Conservation (phyloP, 2,113 vertebrate genomes). For the Ceyx melanurus region DNA sequence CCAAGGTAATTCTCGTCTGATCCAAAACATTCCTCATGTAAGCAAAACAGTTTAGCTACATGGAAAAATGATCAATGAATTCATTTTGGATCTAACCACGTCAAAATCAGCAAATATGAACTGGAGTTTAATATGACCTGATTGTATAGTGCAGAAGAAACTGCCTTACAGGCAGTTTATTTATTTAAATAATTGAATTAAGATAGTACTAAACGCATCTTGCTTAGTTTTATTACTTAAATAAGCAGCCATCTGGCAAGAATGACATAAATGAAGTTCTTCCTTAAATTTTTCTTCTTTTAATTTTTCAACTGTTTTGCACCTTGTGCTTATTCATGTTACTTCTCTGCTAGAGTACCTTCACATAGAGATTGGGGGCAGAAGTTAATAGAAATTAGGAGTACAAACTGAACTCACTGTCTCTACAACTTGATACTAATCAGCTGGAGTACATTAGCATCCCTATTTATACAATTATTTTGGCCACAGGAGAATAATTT, state of each 20-base stretch:
- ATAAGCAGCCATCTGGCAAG: constrained; percentile 31
- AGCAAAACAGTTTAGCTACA: constrained; percentile 1
- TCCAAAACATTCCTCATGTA: constrained; percentile 28
- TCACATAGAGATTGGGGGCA: not conserved
- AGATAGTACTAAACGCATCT: constrained; percentile 17
- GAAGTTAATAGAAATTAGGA: constrained; percentile 32
- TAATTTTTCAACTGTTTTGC: not conserved
- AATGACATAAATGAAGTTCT: not conserved
- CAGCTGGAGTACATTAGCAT: not conserved
- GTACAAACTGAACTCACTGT: not conserved
- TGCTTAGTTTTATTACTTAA: constrained; percentile 41
- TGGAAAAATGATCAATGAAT: not conserved
- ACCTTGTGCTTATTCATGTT: not conserved
- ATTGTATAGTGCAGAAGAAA: not conserved
- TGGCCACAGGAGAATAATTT: not conserved
- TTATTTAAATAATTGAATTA: constrained; percentile 57
- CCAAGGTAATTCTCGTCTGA: constrained; percentile 15
- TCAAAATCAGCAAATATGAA: not conserved
- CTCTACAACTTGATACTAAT: constrained; percentile 11
- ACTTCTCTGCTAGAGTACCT: not conserved
- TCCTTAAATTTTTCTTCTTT: constrained; percentile 4
- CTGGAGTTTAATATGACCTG: not conserved
- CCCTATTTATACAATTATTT: constrained; percentile 21
- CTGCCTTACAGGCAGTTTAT: constrained; percentile 11
- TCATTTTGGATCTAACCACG: not conserved